Evolutionary conservation across 2,113 vertebrate genomes (phyloP).

Genomic region (Poeciliopsis occidentalis): DNA sequence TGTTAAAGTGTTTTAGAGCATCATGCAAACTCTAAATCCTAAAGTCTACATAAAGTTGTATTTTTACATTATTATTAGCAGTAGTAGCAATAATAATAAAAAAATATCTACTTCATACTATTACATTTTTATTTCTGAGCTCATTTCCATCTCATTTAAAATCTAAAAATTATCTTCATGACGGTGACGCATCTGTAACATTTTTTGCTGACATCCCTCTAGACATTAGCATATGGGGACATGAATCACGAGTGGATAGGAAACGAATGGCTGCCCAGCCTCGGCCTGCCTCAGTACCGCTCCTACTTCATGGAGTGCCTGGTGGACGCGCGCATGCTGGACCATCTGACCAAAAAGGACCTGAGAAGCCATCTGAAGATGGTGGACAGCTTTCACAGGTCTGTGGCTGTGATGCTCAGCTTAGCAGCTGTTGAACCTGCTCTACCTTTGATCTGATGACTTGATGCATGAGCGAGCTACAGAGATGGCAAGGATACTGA

Average conservation of each 20-base stretch:
- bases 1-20: no score
- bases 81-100: no score
- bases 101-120: no score
- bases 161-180: background rate
- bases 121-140: no score
- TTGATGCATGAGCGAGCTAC: constrained; percentile 34
- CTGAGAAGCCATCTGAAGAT: constrained; percentile 95
- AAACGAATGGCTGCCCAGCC: constrained; percentile 96
- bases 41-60: no score
- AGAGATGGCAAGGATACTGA: constrained; percentile 40
- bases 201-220: constrained; percentile 9
- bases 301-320: constrained; percentile 99
- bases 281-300: constrained; percentile 95
- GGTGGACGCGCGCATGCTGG: constrained; percentile 95
- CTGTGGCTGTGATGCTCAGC: constrained; percentile 33
- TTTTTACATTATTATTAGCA: no score
- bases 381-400: constrained; percentile 99
- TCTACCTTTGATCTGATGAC: constrained; percentile 30
- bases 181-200: constrained; percentile 3
- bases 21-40: no score
- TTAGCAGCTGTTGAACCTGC: constrained; percentile 18
- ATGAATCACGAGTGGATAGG: constrained; percentile 99
- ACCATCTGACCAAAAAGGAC: constrained; percentile 98
- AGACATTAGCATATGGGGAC: constrained; percentile 96
- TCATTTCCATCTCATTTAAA: background rate